Base-by-base conservation (phyloP, 2,797 vertebrate genomes). In the Toxotes lorentzi region DNA sequence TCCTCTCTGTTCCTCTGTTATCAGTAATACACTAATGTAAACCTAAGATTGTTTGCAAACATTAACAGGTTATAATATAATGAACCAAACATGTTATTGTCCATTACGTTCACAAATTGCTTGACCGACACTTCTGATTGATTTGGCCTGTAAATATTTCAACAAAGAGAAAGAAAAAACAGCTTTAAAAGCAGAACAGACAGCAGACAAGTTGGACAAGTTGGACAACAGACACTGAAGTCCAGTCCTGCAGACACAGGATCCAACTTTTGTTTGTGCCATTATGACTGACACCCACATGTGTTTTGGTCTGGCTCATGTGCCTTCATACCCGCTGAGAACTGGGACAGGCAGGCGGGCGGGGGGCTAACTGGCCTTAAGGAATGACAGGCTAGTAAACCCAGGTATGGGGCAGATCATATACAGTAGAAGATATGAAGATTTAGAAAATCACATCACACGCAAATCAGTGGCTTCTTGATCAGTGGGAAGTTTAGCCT, bases 201-300 rank as follows among this genome's bases (percentile, higher is more conserved):
- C 0, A 23, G 59, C 47, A 62, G 32, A 78, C 59, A 59, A 7
- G 35, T 24, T 40, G 48, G 50, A 58, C 21, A 61, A 66, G 24
- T 27, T 50, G 7, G 38, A 53, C 61, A 75, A 82, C 83, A 65
- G 61, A 73, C 73, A 61, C 61, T 68, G 59, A 60, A 40, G 67
- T 51, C 43, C 8, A 40, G 65, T 45, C 23, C n/a, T 3, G 23
- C 63, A 30, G 50, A 66, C 73, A 84, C 69, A 81, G 79, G 84
- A 83, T 84, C 83, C 69, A 64, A 88, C 70, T 78, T 85, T 89
- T 88, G 88, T 90, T 89, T 87, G 66, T 81, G 73, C 50, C 83
- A 1, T 73, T 54, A 50, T 95, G 94, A 95, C 85, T 91, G 95
- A 95, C 94, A 1, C 83, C 84, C 88, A 93, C 95, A 94, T 70